A percentile compares a stretch with the other conserved stretches of the same genome.
Evolutionary conservation across 2,797 vertebrate species (phyloP).

Genomic region (Nannoperca obscura): DNA sequence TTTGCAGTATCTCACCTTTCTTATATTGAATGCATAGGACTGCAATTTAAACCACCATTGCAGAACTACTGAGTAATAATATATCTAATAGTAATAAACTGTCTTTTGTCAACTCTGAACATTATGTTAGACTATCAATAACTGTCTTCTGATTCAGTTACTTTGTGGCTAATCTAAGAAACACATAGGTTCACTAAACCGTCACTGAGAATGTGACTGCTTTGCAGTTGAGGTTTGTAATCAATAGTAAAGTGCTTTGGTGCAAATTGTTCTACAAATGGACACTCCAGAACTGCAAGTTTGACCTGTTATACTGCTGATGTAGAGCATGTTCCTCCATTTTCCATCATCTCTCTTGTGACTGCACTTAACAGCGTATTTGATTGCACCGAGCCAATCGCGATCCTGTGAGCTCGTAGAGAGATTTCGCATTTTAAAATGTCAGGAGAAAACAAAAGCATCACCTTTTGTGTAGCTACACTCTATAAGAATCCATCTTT

Average conservation of each 20-base stretch:
- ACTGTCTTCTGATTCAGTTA: not conserved
- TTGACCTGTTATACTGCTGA: conserved; percentile 64
- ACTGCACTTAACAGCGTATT: conserved; percentile 7
- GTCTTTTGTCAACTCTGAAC: not conserved
- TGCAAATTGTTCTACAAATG: conserved; percentile 53
- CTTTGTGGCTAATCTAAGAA: conserved; percentile 12
- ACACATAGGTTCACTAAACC: conserved; percentile 17
- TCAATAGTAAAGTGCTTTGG: conserved; percentile 72
- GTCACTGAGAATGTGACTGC: conserved; percentile 15
- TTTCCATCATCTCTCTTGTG: conserved; percentile 30
- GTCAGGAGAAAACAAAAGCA: too few species aligned
- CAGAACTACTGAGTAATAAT: not conserved
- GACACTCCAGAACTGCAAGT: conserved; percentile 49
- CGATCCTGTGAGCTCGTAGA: too few species aligned
- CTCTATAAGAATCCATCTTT: too few species aligned
- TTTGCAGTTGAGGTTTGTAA: conserved; percentile 46
- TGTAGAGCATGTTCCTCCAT: conserved; percentile 39
- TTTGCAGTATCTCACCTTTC: not conserved
- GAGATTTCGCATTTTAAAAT: too few species aligned
- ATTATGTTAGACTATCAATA: conserved; percentile 1
- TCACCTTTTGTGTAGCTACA: too few species aligned
- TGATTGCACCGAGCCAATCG: too few species aligned
- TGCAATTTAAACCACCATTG: not conserved
- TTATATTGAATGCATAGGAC: not conserved
- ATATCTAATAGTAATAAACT: not conserved